Percentiles rank a stretch among this genome's conserved stretches.
Evolutionary conservation across 92 coral and sea anemone species (phyloP).

Genomic region (Virgularia gustaviana): DNA sequence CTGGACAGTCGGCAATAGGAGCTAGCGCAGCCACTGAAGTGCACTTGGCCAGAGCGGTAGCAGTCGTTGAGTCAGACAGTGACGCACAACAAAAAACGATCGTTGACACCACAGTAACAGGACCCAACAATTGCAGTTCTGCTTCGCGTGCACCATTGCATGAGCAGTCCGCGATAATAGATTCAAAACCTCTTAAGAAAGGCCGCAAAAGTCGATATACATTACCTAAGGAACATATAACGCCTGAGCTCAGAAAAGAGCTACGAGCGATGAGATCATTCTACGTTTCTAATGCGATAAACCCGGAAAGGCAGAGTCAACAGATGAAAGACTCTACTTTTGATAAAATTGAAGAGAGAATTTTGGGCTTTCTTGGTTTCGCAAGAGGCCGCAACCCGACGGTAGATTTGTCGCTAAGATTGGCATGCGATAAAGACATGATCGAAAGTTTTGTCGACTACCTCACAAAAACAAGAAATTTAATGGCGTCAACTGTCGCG

Average conservation of each 20-base stretch:
- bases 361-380: conserved; percentile 29
- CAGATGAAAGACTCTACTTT: conserved; percentile 13
- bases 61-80: conserved; percentile 26
- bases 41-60: conserved; percentile 28
- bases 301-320: conserved; percentile 19
- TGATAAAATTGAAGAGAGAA: conserved; percentile 15
- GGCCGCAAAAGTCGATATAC: conserved; percentile 16
- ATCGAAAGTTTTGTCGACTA: conserved; percentile 23
- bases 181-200: conserved; percentile 11
- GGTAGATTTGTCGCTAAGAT: conserved; percentile 20
- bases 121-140: conserved; percentile 25
- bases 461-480: conserved; percentile 19
- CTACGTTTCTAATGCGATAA: conserved; percentile 17
- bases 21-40: conserved; percentile 27
- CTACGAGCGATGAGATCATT: not conserved
- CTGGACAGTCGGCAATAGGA: conserved; percentile 27
- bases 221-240: not conserved
- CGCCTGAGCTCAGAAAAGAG: conserved; percentile 28
- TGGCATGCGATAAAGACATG: conserved; percentile 13
- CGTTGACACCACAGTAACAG: conserved; percentile 4
- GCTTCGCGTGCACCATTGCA: conserved; percentile 27
- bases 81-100: conserved; percentile 23
- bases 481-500: conserved; percentile 32
- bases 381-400: conserved; percentile 23
- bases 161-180: conserved; percentile 26